Base-by-base conservation (phyloP, 2,888 invertebrate species). In the Barypeithes pellucidus region DNA sequence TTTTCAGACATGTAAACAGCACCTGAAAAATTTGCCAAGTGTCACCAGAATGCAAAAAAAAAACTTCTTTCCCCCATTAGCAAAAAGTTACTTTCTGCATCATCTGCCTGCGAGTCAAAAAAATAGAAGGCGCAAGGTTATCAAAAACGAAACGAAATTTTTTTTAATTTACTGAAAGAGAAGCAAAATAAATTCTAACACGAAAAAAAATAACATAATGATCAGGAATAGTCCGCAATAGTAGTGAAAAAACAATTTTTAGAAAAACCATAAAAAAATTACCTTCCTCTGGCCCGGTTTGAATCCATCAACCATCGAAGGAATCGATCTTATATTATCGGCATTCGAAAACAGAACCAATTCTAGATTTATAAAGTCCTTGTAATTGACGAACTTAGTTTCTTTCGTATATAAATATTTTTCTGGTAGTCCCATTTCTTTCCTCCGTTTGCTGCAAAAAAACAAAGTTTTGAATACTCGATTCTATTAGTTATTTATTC, bases 241-340 rank as follows among this genome's bases (percentile, higher is more conserved):
- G n/a, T n/a, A n/a, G n/a, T n/a, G n/a, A n/a, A n/a, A n/a, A n/a
- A n/a, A n/a, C 33, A 5, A 4, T 33, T 33, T 8, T 8, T 5
- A 33, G 33, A 5, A 33, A 8, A 5, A 33, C 4, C 8, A 5
- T 33, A 5, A 5, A 8, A 47, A 47, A 47, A 7, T 75, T 60
- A 98, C 97, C 87, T 97, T 97, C 76, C 99, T 90, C 84, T 99
- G 99, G 16, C 99, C 99, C 0, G 99, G 99, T 85, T 99, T 99
- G 12, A 99, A 88, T 0, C 96, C 98, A 84, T 99, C 98, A 12
- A 94, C 89, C 80, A 94, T 83, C 52, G 87, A 89, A 0, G 95
- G 95, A 79, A 95, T 94, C 0, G 94, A 94, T 50, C 87, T 91
- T 43, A 96, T 93, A 85, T 98, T 98, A 85, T 99, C 98, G 78